Base-by-base conservation (phyloP, 2,888 invertebrate genomes). In the Philereme transversata region DNA sequence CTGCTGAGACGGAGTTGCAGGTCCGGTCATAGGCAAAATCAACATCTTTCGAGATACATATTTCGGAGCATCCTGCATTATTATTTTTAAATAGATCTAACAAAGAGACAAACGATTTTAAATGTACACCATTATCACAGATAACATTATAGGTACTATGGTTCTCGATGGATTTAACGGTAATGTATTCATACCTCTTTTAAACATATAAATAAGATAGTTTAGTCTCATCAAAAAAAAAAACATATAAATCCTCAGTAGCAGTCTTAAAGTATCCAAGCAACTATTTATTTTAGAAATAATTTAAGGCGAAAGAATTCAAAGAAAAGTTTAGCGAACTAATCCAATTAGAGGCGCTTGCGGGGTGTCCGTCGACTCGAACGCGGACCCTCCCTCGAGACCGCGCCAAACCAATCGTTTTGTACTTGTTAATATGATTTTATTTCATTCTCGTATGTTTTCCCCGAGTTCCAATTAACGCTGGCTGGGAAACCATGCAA, bases 311-410 rank as follows among this genome's bases (percentile, higher is more conserved):
- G 74, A 81, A 84, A 81, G 78, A 84, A 82, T 82, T 74, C 78
- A 74, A 76, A 72, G 77, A 72, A 71, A 84, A 85, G 80, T 86
- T 87, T 81, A 74, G 79, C 75, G 78, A 87, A 87, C 86, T 86
- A 88, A 88, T 87, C 85, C 84, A 88, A 88, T 88, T 87, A 88
- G 79, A 73, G 73, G 62, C 68, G 66, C 65, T 71, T 68, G 68
- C 48, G 61, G 59, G 60, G 49, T 49, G 60, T 62, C 64, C 68
- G 68, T 60, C 60, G 64, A 64, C 63, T 52, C 49, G 71, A 71
- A 68, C 73, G 70, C 63, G 69, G 71, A 55, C 68, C 68, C 70
- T 68, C 69, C 67, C 67, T 45, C 7, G 66, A 66, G 68, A 57
- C 57, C 48, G 58, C 45, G 55, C 52, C 57, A 58, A 54, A 68